phyloP scores from a whole-genome alignment of 2,113 vertebrate genomes.

The Saguinus midas region DNA sequence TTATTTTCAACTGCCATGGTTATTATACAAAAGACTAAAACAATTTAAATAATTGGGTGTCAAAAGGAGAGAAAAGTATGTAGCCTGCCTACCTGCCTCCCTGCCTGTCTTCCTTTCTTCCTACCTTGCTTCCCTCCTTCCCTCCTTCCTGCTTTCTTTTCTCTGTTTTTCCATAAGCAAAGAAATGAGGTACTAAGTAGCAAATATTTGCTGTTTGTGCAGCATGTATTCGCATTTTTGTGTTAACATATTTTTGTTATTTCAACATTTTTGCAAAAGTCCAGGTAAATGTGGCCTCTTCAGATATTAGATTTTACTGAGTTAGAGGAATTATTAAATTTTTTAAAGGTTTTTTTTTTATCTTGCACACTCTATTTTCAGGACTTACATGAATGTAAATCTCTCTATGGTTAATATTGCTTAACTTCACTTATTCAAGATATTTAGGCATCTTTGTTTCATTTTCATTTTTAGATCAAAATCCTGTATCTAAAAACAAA shows the following conservation, averaged over 20 bases:
- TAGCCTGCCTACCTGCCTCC: background rate
- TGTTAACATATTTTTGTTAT: background rate
- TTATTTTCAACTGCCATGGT: background rate
- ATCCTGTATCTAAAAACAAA: background rate
- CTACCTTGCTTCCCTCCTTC: background rate
- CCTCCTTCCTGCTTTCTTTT: background rate
- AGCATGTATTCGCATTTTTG: background rate
- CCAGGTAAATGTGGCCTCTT: background rate
- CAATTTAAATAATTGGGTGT: background rate
- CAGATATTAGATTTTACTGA: background rate
- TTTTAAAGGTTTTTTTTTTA: background rate
- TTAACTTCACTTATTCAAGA: slow-evolving; percentile 9
- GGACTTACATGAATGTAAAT: background rate
- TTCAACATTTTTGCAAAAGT: slow-evolving; percentile 18
- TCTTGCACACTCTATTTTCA: slow-evolving; percentile 23
- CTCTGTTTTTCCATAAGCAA: background rate
- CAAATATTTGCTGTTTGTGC: slow-evolving; percentile 25
- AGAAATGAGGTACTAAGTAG: background rate
- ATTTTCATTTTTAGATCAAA: slow-evolving; percentile 2
- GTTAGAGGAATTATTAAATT: slow-evolving; percentile 9
- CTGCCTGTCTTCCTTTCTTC: background rate
- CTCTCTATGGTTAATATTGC: background rate
- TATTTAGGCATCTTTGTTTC: background rate
- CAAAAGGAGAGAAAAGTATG: background rate
- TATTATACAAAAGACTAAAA: slow-evolving; percentile 16